Evolutionary conservation across 2,113 vertebrate genomes (phyloP).

Genomic region (Meles meles): DNA sequence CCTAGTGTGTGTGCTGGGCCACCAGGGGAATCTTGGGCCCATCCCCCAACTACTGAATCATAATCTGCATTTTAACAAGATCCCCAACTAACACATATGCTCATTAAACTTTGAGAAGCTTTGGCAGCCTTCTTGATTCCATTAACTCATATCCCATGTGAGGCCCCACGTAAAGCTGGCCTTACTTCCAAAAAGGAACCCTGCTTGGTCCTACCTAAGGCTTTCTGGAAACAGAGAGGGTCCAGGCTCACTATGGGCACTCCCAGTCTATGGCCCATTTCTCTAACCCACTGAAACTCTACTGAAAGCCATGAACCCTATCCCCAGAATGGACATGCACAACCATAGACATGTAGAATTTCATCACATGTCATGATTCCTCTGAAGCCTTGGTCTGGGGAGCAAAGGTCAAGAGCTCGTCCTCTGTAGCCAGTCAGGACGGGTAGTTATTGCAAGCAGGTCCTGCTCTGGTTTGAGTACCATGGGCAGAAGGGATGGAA

Average conservation of each 20-base stretch:
- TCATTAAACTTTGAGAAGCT: neutral
- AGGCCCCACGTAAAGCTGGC: neutral
- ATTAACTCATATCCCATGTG: neutral
- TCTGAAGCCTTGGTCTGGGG: neutral
- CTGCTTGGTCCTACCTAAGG: neutral
- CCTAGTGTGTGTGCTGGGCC: neutral
- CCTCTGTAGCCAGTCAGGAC: neutral
- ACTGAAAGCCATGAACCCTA: neutral
- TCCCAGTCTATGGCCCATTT: neutral
- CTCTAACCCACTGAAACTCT: neutral
- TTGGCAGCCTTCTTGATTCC: neutral
- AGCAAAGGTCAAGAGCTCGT: neutral
- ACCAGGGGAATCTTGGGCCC: neutral
- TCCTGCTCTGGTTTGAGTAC: neutral
- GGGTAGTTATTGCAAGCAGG: neutral
- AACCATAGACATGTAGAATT: neutral
- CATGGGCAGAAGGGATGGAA: neutral
- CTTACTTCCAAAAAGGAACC: neutral
- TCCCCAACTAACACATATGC: neutral
- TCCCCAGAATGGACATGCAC: neutral
- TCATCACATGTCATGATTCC: neutral
- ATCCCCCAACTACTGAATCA: neutral
- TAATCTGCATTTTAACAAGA: neutral
- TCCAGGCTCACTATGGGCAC: neutral
- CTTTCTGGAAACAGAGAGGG: neutral